Base-by-base conservation (phyloP, 2,113 vertebrate species). In the Catharus fuscescens region DNA sequence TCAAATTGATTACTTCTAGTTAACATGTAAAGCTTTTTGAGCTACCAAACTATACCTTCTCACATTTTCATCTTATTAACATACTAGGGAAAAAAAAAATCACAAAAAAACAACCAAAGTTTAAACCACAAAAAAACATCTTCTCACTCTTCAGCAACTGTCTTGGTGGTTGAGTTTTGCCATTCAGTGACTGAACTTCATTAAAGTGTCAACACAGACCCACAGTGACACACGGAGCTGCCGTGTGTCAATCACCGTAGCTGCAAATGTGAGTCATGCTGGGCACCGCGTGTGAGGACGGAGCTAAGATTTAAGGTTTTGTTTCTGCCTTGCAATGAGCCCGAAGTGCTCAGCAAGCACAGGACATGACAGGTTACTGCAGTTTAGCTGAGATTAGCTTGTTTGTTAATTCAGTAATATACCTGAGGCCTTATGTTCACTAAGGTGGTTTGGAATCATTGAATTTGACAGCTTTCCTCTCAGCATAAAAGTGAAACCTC, bases 231-330 rank as follows among this genome's bases (percentile, higher is more conserved):
- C 3, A 5, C 1, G 0, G 29, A 45, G 57, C 2, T 20, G 34
- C 57, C 42, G 9, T 2, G n/a, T 2, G 8, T 18, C 29, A 21
- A 8, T 18, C 14, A 21, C 44, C 2, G 4, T 6, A 18, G 34
- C 65, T 56, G 64, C 31, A 80, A 77, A 44, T 4, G 10, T 0
- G n/a, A 44, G 8, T 9, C 2, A 2, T 42, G 29, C 28, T 12
- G 17, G 47, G 29, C 28, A 24, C 18, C 0, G 3, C n/a, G 9
- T 3, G 32, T 0, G 0, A 69, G 54, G 59, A 50, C 65, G 69
- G 31, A 76, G 5, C 50, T 6, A 26, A 17, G 15, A 62, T 7
- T 42, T 4, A 38, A 42, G 34, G 24, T 16, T 50, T 53, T 53
- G 36, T 14, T 77, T 71, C 64, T 38, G n/a, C 38, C 36, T 36